Evolutionary conservation across 2,113 vertebrate genomes (phyloP), one percentile per base, ranked within the genome.

Genomic region (Aegotheles bennettii): DNA sequence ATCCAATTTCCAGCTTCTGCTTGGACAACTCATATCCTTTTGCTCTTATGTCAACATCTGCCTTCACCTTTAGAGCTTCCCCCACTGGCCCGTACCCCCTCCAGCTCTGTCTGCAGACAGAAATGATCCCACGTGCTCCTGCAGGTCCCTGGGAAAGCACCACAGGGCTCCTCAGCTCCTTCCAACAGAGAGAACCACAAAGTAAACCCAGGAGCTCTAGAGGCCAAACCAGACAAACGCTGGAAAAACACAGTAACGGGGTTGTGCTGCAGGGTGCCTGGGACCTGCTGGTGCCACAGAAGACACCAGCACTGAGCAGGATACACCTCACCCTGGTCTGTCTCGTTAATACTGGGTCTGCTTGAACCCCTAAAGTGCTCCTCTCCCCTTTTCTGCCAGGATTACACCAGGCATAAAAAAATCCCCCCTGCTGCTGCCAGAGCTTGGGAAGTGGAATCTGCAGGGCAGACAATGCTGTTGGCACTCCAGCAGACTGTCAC

Each of bases 191-290:
- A 68, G 68, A 80, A n/a, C n/a, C 12, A 21, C 81, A 31, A 17
- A 69, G 51, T 2, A 83, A 89, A 61, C 17, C 1, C 35, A 89
- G 69, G 31, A 84, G 25, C 64, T 80, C 31, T 38, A 40, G 47
- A 51, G 36, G 40, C 10, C 67, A 73, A 28, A 18, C 2, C 40
- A 61, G 38, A 57, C 16, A 65, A 43, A 48, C 73, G 36, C 33
- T 73, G 29, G 60, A 45, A 78, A 77, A 75, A 4, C 12, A 29
- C 17, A 13, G 23, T 11, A 42, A 48, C 16, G 0, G 0, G 36
- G 42, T 19, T 51, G 50, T 42, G 26, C 60, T 56, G 16, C 19
- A 5, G 31, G n/a, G 45, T 28, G 69, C 50, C 40, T 68, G 43
- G 33, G 50, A 45, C 14, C 40, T 60, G 48, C 40, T 56, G 42